Evolutionary conservation across 2,888 invertebrate genomes (phyloP).

Genomic region (Notocelia uddmanniana): DNA sequence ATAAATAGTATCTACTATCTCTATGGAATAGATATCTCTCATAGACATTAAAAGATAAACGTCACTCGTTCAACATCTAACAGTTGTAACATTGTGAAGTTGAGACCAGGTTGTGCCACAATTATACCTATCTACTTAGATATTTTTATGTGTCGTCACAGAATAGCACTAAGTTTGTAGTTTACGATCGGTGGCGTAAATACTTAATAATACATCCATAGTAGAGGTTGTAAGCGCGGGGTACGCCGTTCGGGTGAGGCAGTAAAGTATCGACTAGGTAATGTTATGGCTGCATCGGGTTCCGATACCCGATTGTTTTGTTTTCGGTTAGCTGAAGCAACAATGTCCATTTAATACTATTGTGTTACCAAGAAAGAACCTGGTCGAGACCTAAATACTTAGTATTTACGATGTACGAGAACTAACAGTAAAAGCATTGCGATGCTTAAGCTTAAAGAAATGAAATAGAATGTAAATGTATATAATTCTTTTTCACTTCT

Average conservation of each 20-base stretch:
- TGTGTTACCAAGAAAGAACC: neutral
- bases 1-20: no score
- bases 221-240: constrained; percentile 27
- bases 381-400: neutral
- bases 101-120: no score
- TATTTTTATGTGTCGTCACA: no score
- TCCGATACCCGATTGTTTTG: constrained; percentile 15
- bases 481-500: no score
- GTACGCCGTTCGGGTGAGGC: constrained; percentile 12
- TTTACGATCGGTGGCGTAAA: constrained; percentile 20
- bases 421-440: neutral
- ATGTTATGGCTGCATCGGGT: constrained; percentile 21
- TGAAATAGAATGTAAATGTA: no score
- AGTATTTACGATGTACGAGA: neutral
- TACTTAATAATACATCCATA: constrained; percentile 27
- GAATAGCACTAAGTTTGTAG: constrained; percentile 3
- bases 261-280: constrained; percentile 36
- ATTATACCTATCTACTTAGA: no score
- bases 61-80: no score
- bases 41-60: no score
- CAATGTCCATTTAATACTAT: constrained; percentile 32
- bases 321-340: constrained; percentile 28
- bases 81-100: no score
- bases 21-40: no score
- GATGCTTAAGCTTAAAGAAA: neutral